phyloP scores from a whole-genome alignment of 2,113 vertebrate genomes.

The Myrmecophaga tridactyla region DNA sequence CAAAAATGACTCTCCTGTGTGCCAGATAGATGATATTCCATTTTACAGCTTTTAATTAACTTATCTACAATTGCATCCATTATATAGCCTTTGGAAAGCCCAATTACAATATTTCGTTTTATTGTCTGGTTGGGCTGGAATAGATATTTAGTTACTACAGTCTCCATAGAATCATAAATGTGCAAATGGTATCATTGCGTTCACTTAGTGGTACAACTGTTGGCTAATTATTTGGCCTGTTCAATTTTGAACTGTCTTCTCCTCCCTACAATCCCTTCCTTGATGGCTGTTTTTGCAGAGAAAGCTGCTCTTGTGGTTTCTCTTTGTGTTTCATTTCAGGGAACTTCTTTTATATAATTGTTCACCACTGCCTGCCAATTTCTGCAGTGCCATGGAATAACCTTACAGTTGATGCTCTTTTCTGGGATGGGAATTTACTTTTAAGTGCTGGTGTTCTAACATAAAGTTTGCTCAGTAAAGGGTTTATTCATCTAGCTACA shows the following conservation, averaged over 20 bases:
- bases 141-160: not conserved
- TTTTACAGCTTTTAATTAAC: not conserved
- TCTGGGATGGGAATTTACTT: not conserved
- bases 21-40: not conserved
- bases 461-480: not conserved
- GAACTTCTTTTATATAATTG: not conserved
- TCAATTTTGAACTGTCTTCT: not conserved
- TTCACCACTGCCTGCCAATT: not conserved
- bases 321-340: not conserved
- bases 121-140: not conserved
- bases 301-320: not conserved
- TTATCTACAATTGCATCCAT: not conserved
- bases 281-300: not conserved
- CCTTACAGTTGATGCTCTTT: not conserved
- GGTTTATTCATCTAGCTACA: not conserved
- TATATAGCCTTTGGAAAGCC: not conserved
- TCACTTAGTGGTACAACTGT: not conserved
- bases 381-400: not conserved
- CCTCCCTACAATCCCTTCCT: not conserved
- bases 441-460: not conserved
- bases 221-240: not conserved
- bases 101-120: not conserved
- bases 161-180: not conserved
- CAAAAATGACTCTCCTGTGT: not conserved
- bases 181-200: rapidly evolving